Evolutionary conservation across 2,797 vertebrate genomes (phyloP).

Genomic region (Malacoraja senta): DNA sequence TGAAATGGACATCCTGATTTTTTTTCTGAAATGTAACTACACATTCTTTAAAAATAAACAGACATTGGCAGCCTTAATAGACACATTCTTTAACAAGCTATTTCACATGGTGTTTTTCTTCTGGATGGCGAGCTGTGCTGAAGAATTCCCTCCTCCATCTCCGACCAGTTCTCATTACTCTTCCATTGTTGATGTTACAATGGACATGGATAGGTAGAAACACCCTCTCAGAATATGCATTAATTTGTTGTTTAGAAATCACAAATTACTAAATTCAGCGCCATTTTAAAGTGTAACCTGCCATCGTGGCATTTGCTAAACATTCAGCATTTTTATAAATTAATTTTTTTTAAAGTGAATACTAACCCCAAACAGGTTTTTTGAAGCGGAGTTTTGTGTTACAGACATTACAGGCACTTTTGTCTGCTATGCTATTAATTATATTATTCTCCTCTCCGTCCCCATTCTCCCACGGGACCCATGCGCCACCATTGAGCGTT

Average conservation of each 20-base stretch:
- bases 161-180: not conserved
- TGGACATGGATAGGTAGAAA: not conserved
- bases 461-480: slow-evolving; percentile 92
- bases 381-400: slow-evolving; percentile 25
- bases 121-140: not conserved
- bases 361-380: slow-evolving; percentile 31
- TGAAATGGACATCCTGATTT: slow-evolving; percentile 20
- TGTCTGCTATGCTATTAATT: not conserved
- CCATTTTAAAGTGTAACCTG: slow-evolving; percentile 17
- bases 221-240: not conserved
- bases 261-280: not conserved
- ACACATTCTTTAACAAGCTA: not conserved
- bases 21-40: not conserved
- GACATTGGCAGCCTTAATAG: not conserved
- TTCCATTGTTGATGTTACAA: not conserved
- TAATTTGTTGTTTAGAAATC: not conserved
- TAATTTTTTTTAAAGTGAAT: slow-evolving; percentile 1
- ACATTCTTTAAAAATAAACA: not conserved
- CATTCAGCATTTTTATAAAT: not conserved
- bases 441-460: slow-evolving; percentile 60
- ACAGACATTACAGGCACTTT: slow-evolving; percentile 1
- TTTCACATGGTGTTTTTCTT: not conserved
- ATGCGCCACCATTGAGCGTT: slow-evolving; percentile 85
- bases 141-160: not conserved
- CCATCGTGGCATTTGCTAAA: slow-evolving; percentile 6